These are phyloP conservation scores for Chrysomallon squamiferum DNA, from an alignment of 1,140 invertebrate genomes.

Conservation along the genomic window DNA sequence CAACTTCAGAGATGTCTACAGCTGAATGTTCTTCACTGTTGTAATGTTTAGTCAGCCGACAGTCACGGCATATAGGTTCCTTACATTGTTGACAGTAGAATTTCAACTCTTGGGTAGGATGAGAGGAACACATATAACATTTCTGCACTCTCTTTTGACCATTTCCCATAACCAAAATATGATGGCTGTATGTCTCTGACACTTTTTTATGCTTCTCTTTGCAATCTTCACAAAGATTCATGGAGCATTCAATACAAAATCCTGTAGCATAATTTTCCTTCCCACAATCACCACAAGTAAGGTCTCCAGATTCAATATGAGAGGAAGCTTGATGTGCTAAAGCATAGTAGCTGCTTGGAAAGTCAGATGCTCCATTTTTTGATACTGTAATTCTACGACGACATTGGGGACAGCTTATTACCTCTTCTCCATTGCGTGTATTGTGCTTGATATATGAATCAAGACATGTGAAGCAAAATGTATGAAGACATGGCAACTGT, in stretches of 20 bases:
- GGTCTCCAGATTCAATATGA: background rate
- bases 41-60: background rate
- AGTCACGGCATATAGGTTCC: background rate
- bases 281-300: background rate
- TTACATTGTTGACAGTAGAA: background rate
- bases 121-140: background rate
- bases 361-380: background rate
- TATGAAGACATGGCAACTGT: conserved; percentile 6
- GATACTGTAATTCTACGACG: background rate
- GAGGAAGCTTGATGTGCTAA: background rate
- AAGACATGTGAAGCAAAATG: conserved; percentile 2
- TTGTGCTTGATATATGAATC: conserved; percentile 3
- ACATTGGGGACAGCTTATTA: conserved; percentile 5
- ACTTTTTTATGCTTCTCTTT: conserved; percentile 4
- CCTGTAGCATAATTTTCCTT: background rate
- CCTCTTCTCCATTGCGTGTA: background rate
- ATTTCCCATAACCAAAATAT: background rate
- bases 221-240: background rate
- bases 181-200: background rate
- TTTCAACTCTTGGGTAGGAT: background rate
- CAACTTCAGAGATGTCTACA: conserved; percentile 2
- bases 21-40: background rate
- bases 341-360: conserved; percentile 6
- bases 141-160: background rate
- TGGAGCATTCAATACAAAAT: conserved; percentile 6